Evolutionary conservation across 1,140 invertebrate genomes (phyloP), one percentile per base, ranked within the genome.

Genomic region (Bombus waltoni): DNA sequence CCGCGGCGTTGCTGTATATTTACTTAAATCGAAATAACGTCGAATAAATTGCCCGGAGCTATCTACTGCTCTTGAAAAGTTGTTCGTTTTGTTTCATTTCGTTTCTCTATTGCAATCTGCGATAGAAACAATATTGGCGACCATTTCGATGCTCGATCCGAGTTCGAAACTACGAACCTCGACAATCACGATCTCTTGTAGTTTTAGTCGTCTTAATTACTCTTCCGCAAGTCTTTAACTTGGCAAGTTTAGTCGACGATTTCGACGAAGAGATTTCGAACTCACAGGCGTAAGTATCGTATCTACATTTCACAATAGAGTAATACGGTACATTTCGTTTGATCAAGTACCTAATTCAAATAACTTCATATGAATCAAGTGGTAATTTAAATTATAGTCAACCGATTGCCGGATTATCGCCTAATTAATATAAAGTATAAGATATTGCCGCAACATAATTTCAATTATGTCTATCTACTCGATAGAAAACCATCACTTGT

Each of bases 1-100:
- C 66, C 38, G 18, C 4, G 18, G 32, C 76, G 35, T 4, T 28
- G 40, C 76, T 38, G 18, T 62, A 40, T 28, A 40, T 57, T 65
- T n/a, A 32, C 42, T 65, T 25, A 28, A 40, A 47, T 78, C 66
- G 66, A 80, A 88, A 88, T 81, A 88, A 42, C 15, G 32, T 82
- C 38, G 44, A 79, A 73, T 65, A 72, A 82, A 79, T 84, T 57
- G 70, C 47, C 66, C 66, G 40, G 40, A 73, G 73, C 81, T 32
- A 72, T 79, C 28, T n/a, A 28, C 53, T 35, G 11, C 81, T 89
- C 87, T 88, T 80, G 66, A 59, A 89, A 89, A 89, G 71, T 85
- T 75, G 70, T 25, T 70, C 57, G n/a, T 84, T 82, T 79, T 75
- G 42, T 71, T 76, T 68, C 71, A 35, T 79, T 78, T 35, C 44